Evolutionary conservation across 2,888 invertebrate genomes (phyloP).

Genomic region (Aradus depressus): DNA sequence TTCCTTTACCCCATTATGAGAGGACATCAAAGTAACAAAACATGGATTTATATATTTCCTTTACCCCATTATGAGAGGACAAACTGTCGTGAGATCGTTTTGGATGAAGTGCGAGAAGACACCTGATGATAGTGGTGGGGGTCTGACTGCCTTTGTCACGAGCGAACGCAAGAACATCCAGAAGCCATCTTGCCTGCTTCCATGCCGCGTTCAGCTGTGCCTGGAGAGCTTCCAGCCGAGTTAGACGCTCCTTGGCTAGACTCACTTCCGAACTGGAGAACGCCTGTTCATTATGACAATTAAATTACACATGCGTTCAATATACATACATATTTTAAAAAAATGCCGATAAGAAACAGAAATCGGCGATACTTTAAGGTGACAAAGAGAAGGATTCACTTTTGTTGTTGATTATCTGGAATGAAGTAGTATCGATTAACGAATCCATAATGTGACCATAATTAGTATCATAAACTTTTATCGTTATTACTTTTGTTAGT

Average conservation of each 20-base stretch:
- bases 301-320: too few species aligned
- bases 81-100: slow-evolving; percentile 28
- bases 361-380: too few species aligned
- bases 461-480: too few species aligned
- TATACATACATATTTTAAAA: too few species aligned
- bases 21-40: too few species aligned
- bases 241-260: slow-evolving; percentile 71
- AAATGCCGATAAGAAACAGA: too few species aligned
- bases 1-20: too few species aligned
- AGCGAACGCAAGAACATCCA: slow-evolving; percentile 89
- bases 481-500: too few species aligned
- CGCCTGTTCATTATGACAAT: slow-evolving; percentile 47
- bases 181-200: slow-evolving; percentile 91
- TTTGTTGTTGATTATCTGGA: too few species aligned
- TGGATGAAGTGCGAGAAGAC: slow-evolving; percentile 35
- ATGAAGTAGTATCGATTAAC: too few species aligned
- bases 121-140: slow-evolving; percentile 34
- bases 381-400: too few species aligned
- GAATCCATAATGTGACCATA: too few species aligned
- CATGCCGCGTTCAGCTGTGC: slow-evolving; percentile 76
- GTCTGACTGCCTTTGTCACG: slow-evolving; percentile 55
- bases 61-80: slow-evolving; percentile 35
- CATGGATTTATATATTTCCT: slow-evolving; percentile 36
- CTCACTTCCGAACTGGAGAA: slow-evolving; percentile 82
- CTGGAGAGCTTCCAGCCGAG: slow-evolving; percentile 74